phyloP scores from a whole-genome alignment of 2,797 vertebrate species.

The Phataginus tetradactyla region DNA sequence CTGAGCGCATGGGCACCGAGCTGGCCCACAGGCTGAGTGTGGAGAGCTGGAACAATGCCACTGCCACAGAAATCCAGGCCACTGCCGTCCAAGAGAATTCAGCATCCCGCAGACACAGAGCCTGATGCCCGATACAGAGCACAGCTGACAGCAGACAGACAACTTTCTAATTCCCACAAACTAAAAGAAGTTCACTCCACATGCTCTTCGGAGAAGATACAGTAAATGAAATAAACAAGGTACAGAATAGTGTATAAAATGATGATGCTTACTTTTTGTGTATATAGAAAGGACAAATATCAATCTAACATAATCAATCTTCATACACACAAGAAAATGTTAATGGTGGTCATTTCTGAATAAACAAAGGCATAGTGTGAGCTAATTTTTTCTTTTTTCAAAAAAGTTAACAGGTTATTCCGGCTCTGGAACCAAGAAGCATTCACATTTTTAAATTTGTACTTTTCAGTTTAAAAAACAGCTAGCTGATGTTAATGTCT shows the following conservation, averaged over 20 bases:
- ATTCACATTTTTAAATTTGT: no score
- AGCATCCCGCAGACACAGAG: not conserved
- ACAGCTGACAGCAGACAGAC: not conserved
- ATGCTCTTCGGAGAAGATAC: not conserved
- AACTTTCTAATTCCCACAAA: not conserved
- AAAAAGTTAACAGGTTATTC: not conserved
- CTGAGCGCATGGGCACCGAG: not conserved
- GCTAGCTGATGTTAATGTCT: not conserved
- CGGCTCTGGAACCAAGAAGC: not conserved
- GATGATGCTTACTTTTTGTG: fast-evolving
- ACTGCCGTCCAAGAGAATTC: fast-evolving
- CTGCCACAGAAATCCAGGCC: not conserved
- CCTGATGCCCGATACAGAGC: fast-evolving
- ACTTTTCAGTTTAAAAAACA: not conserved
- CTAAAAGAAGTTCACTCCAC: not conserved
- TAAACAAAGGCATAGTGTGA: not conserved
- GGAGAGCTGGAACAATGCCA: fast-evolving
- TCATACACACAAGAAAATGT: not conserved
- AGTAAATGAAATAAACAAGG: not conserved
- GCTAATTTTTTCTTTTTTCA: not conserved
- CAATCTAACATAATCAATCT: fast-evolving
- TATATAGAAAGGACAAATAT: not conserved
- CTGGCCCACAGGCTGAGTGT: not conserved
- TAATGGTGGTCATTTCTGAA: not conserved
- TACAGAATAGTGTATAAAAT: fast-evolving